Evolutionary conservation across 2,797 vertebrate species (phyloP), one percentile per base, ranked within the genome.

Genomic region (Lutjanus argentimaculatus): DNA sequence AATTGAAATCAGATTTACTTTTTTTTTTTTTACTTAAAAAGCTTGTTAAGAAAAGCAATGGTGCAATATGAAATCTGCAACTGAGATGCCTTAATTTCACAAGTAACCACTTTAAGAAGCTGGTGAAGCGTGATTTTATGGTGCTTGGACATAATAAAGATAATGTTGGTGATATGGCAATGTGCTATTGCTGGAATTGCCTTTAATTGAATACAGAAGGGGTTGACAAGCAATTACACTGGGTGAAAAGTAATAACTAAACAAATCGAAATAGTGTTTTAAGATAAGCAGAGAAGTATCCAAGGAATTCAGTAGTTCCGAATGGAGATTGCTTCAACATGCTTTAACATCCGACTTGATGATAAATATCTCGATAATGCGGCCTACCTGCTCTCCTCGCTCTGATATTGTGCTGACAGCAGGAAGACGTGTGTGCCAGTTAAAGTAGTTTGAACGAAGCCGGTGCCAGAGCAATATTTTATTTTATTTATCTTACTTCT

Each of bases 401-500:
- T 88, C 76, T 57, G 89, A 93, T 80, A 90, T 87, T 84, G 70
- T 67, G 86, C 91, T 90, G 89, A 94, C 90, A 93, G 84, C 78
- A 55, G 82, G 79, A 83, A 94, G 91, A 91, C 58, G 83, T 92
- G 91, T 87, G 76, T 75, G 81, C 81, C 86, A 78, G 85, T 89
- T 93, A 91, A 89, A 89, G 86, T 25, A 68, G 86, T 87, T 75
- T 87, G 85, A 88, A 92, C 57, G 78, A 87, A 93, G 85, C 69
- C 46, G 15, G 82, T 93, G 94, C 94, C 92, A 91, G 90, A 90
- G 93, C 92, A 92, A 92, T 95, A 94, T 92, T 92, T 91, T 90
- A 93, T 91, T 95, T 93, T 93, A 94, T 94, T 93, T 94, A 94
- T 94, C 88, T 91, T 85, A 85, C 80, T 88, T 85, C 83, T 83